Conservation (phyloP, 2,888 invertebrate genomes). For the Drosophila kambysellisi region DNA sequence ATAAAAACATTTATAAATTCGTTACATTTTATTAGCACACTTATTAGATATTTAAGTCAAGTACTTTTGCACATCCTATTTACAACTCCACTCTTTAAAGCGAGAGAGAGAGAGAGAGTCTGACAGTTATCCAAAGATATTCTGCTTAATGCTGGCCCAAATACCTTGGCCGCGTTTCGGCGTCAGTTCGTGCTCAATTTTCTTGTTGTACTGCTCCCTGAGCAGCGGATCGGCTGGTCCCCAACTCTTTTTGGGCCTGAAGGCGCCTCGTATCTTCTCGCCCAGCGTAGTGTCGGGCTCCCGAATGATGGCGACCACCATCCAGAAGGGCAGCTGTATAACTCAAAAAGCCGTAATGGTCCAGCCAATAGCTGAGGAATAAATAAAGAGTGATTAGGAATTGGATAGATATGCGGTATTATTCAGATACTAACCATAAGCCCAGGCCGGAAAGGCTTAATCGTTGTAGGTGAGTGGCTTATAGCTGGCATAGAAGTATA, state of each 20-base stretch:
- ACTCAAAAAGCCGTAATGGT: constrained; percentile 86
- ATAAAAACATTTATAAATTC: constrained; percentile 36
- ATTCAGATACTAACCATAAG: constrained; percentile 86
- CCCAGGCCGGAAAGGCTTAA: constrained; percentile 87
- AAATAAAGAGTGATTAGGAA: background rate
- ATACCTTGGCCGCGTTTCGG: constrained; percentile 66
- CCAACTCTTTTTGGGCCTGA: constrained; percentile 87
- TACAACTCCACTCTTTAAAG: constrained; percentile 12
- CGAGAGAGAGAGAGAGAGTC: constrained; percentile 14
- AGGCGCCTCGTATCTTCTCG: constrained; percentile 84
- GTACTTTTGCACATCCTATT: too few relatives aligned
- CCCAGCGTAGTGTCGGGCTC: constrained; percentile 77
- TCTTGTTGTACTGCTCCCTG: constrained; percentile 86
- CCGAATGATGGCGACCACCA: constrained; percentile 79
- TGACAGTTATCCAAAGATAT: constrained; percentile 75
- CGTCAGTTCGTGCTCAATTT: constrained; percentile 75
- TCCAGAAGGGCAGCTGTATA: constrained; percentile 86
- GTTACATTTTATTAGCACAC: constrained; percentile 56
- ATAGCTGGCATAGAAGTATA: constrained; percentile 89
- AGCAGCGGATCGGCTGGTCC: constrained; percentile 86
- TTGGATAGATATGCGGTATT: background rate
- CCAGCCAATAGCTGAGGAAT: constrained; percentile 85
- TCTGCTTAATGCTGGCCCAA: constrained; percentile 77
- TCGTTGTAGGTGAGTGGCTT: constrained; percentile 88
- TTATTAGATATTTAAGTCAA: constrained; percentile 32